Evolutionary conservation across 2,888 invertebrate species (phyloP).

Genomic region (Napeogenes sylphis): DNA sequence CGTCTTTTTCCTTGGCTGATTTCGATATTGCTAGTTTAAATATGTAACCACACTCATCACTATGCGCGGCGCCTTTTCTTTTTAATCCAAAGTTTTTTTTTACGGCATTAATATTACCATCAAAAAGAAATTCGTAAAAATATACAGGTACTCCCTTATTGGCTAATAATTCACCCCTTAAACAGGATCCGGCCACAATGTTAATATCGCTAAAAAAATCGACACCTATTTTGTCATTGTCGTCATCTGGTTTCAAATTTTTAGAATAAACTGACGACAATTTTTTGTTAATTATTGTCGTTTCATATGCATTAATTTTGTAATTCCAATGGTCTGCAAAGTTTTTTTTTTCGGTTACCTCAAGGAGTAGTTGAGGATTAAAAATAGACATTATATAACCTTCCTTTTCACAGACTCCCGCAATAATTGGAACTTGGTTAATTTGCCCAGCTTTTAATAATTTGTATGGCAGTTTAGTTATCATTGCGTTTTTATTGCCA

Average conservation of each 20-base stretch:
- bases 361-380: conserved; percentile 36
- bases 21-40: conserved; percentile 28
- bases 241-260: conserved; percentile 28
- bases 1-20: conserved; percentile 30
- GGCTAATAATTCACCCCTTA: conserved; percentile 34
- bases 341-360: conserved; percentile 38
- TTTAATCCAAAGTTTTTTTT: conserved; percentile 36
- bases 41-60: conserved; percentile 37
- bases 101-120: conserved; percentile 42
- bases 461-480: conserved; percentile 53
- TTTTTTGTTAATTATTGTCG: conserved; percentile 30
- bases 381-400: conserved; percentile 51
- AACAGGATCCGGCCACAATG: conserved; percentile 44
- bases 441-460: conserved; percentile 53
- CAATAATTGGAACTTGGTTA: conserved; percentile 60
- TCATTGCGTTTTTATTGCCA: conserved; percentile 41
- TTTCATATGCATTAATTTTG: conserved; percentile 34
- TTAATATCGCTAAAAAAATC: conserved; percentile 51
- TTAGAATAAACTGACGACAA: conserved; percentile 32
- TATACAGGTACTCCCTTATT: conserved; percentile 38
- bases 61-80: conserved; percentile 45
- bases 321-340: conserved; percentile 40
- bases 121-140: conserved; percentile 47
- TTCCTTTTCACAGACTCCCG: conserved; percentile 69
- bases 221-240: conserved; percentile 36